phyloP scores from a whole-genome alignment of 2,797 vertebrate species.

The Rhodeus uyekii region DNA sequence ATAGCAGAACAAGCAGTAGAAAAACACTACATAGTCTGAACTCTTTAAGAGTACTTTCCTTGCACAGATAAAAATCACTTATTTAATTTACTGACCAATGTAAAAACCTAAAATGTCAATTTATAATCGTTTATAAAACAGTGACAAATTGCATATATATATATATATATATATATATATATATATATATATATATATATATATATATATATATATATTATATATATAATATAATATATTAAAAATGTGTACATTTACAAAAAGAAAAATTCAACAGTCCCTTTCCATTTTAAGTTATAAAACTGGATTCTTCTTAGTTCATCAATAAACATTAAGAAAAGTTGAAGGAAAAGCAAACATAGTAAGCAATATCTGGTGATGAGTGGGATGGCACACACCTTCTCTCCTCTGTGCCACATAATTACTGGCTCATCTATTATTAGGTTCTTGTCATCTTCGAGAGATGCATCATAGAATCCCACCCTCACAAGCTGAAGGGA shows the following conservation, averaged over 20 bases:
- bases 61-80: constrained; percentile 57
- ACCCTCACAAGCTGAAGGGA: constrained; percentile 70
- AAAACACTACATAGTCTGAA: background rate
- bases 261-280: background rate
- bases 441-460: constrained; percentile 58
- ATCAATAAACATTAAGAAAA: constrained; percentile 55
- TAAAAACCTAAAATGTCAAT: no score
- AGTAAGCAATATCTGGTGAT: constrained; percentile 57
- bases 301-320: constrained; percentile 33
- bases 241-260: no score
- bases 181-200: no score
- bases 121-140: no score
- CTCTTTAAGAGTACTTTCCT: background rate
- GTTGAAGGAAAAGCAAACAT: constrained; percentile 58
- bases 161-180: no score
- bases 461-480: constrained; percentile 73
- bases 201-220: no score
- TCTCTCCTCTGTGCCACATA: constrained; percentile 67
- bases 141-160: no score
- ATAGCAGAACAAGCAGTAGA: constrained; percentile 1
- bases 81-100: constrained; percentile 65
- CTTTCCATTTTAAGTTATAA: background rate
- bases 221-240: no score
- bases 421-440: constrained; percentile 68
- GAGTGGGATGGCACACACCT: constrained; percentile 67